Evolutionary conservation across 23 tunicate species (phyloP), one percentile per base, ranked within the genome.

Genomic region (Trididemnum miniatum): DNA sequence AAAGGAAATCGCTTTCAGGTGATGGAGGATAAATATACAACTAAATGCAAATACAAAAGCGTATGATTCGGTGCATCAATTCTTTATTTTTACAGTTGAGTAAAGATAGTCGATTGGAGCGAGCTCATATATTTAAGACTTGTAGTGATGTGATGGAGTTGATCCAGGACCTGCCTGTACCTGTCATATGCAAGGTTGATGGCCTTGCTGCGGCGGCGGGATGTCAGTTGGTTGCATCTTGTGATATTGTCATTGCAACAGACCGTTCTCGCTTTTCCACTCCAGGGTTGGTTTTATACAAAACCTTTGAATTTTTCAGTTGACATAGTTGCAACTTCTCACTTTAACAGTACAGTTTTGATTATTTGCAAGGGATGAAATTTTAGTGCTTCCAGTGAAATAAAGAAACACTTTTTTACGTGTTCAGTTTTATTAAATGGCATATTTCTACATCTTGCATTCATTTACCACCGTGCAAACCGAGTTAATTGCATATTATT

Each of bases 151-250:
- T 93, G 22, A 93, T 93, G 98, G 86, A 85, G 51, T 5, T 75
- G 29, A 89, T 93, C 23, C 94, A 90, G 29, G 86, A 84, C 12
- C 51, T 93, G 1, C 94, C 92, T 0, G 98, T 93, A 2, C 98
- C 98, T 20, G 98, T 93, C 1, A 60, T 93, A 4, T 83, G 85
- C 65, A 62, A 88, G 51, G 98, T 93, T 24, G 88, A 54, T 0
- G 90, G 85, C 20, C 71, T 93, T 22, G 98, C 98, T 0, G 85
- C 94, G 0, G 98, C 98, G 9, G 98, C 98, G 0, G 98, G 98
- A 18, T 88, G 94, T 60, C 98, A 93, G 63, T 83, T 93, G 7
- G 98, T 88, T 31, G 94, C 94, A 0, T 72, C 82, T 25, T 88
- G 89, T 50, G 98, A 88, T 34, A 80, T 93, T 37, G 92, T 88